A percentile compares a stretch with the other conserved stretches of the same genome.
Conservation (phyloP, 2,797 vertebrate species). For the Naso thynnoides region DNA sequence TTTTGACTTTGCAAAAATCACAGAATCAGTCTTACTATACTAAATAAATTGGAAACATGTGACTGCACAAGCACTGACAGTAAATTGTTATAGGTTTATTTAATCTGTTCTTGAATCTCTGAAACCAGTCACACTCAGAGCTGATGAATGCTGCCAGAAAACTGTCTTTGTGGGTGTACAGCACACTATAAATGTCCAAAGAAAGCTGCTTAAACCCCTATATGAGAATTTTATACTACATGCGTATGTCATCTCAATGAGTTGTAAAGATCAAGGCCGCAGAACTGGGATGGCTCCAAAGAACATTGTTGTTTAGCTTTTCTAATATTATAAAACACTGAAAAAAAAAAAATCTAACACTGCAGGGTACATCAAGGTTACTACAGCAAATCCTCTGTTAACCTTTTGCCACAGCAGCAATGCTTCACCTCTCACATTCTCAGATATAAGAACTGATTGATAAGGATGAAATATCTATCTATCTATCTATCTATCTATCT, state of each 20-base stretch:
- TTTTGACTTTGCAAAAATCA: conserved; percentile 32
- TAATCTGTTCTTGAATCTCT: conserved; percentile 35
- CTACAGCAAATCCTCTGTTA: not conserved
- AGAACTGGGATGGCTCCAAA: conserved; percentile 8
- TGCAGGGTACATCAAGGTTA: not conserved
- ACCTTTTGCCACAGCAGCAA: not conserved
- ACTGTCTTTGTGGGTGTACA: conserved; percentile 26
- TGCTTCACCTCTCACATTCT: not conserved
- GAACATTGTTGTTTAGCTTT: not conserved
- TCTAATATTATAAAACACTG: not conserved
- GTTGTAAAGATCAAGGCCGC: conserved; percentile 19
- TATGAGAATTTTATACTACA: conserved; percentile 1
- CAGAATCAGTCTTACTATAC: conserved; percentile 22
- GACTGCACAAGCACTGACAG: conserved; percentile 7
- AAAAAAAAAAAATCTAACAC: not conserved
- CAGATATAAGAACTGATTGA: conserved; percentile 12
- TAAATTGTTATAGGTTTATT: conserved; percentile 40
- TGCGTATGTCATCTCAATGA: conserved; percentile 1
- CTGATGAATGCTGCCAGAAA: conserved; percentile 14
- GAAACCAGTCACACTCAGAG: conserved; percentile 20
- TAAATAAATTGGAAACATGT: conserved; percentile 45
- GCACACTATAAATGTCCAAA: conserved; percentile 15
- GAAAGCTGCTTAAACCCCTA: conserved; percentile 25
- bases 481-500: no score
- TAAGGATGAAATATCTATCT: conserved; percentile 27